Conservation (phyloP, 92 coral and sea anemone genomes). For the Actinernus sp. region DNA sequence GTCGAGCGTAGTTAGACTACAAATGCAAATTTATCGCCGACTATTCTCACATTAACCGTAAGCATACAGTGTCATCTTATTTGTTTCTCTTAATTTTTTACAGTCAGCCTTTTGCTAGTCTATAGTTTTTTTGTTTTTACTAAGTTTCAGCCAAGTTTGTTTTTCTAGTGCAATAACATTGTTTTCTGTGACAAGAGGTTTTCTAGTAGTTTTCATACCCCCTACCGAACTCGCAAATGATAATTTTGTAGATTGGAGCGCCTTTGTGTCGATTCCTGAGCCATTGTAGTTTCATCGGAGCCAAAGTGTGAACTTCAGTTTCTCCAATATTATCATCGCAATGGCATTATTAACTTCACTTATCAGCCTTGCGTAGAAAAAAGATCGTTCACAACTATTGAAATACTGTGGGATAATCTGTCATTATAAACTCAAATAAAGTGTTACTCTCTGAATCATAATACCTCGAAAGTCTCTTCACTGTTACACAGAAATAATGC, state of each 20-base stretch:
- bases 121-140: neutral
- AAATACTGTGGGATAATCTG: conserved; percentile 10
- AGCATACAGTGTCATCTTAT: neutral
- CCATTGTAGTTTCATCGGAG: neutral
- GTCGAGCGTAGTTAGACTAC: neutral
- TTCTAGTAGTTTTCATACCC: conserved; percentile 6
- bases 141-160: conserved; percentile 7
- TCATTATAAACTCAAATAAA: conserved; percentile 5
- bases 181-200: conserved; percentile 1
- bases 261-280: neutral
- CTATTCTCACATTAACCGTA: neutral
- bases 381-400: neutral
- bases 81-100: conserved; percentile 1
- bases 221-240: conserved; percentile 10
- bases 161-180: conserved; percentile 1
- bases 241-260: neutral
- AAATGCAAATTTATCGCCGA: conserved; percentile 1
- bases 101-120: conserved; percentile 17
- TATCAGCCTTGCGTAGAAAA: conserved; percentile 3
- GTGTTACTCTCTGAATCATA: conserved; percentile 4
- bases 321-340: neutral
- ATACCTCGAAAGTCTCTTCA: neutral
- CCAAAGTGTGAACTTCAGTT: conserved; percentile 11
- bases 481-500: conserved; percentile 1
- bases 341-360: conserved; percentile 1